A percentile compares a stretch with the other conserved stretches of the same genome.
Conservation (phyloP, 2,113 vertebrate genomes). For the Verasper variegatus region DNA sequence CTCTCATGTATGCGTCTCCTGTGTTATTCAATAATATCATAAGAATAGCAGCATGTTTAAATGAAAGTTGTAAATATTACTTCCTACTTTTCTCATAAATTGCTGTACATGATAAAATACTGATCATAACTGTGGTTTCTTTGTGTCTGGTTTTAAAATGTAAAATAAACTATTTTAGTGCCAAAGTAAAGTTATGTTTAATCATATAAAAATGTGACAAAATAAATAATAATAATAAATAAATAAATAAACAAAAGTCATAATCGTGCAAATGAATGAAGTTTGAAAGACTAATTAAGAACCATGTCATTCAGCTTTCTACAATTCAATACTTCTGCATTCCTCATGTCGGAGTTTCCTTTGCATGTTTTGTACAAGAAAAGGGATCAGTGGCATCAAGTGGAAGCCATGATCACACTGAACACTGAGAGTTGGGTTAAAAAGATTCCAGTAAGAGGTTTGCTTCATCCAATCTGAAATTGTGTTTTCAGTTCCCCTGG, state of each 20-base stretch:
- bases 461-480: no score
- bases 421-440: no score
- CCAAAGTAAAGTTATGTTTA: background rate
- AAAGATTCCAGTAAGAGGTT: no score
- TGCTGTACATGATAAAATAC: background rate
- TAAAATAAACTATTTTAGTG: background rate
- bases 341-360: no score
- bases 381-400: slow-evolving; percentile 4
- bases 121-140: background rate
- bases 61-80: slow-evolving; percentile 2
- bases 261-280: no score
- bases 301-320: background rate
- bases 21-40: background rate
- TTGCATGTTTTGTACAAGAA: background rate
- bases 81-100: background rate
- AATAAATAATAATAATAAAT: no score
- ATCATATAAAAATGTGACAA: no score
- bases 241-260: no score
- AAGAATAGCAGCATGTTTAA: background rate
- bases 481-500: no score
- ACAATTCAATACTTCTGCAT: background rate
- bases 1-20: background rate
- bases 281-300: no score
- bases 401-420: background rate
- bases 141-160: background rate